Evolutionary conservation across 2,113 vertebrate species (phyloP).

Genomic region (Chamaetylas fuelleborni): DNA sequence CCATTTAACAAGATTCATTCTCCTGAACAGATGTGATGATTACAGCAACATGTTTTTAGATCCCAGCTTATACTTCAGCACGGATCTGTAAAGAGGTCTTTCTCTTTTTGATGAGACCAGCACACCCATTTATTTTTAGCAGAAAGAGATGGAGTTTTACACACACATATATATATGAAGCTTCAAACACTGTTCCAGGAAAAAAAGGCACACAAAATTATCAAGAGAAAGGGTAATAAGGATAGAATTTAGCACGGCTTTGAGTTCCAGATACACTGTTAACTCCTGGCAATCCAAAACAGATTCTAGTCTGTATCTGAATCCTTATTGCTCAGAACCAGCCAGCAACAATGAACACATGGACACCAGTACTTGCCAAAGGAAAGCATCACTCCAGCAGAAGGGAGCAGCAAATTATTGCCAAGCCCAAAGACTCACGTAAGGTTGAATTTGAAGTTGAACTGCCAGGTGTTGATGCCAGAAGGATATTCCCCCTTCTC

Average conservation of each 20-base stretch:
- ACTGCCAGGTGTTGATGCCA: slow-evolving; percentile 96
- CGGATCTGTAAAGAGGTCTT: neutral
- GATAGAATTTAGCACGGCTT: neutral
- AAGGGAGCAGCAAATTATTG: neutral
- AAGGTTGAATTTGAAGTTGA: slow-evolving; percentile 99
- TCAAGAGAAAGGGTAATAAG: neutral
- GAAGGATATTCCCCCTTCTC: slow-evolving; percentile 93
- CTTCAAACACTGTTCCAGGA: neutral
- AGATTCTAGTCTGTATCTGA: neutral
- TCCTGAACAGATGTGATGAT: neutral
- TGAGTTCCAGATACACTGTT: neutral
- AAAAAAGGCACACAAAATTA: neutral
- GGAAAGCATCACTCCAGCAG: neutral
- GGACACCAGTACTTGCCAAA: neutral
- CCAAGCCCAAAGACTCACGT: slow-evolving; percentile 78
- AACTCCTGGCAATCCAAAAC: neutral
- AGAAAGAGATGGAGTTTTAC: neutral
- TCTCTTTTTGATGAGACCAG: neutral
- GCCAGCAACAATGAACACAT: neutral
- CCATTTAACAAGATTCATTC: neutral
- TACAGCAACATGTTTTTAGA: neutral
- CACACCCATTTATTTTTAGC: neutral
- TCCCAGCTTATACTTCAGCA: neutral
- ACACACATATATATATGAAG: neutral
- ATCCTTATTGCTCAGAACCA: neutral